Conservation (phyloP, 2,113 vertebrate genomes). For the Suricata suricatta region DNA sequence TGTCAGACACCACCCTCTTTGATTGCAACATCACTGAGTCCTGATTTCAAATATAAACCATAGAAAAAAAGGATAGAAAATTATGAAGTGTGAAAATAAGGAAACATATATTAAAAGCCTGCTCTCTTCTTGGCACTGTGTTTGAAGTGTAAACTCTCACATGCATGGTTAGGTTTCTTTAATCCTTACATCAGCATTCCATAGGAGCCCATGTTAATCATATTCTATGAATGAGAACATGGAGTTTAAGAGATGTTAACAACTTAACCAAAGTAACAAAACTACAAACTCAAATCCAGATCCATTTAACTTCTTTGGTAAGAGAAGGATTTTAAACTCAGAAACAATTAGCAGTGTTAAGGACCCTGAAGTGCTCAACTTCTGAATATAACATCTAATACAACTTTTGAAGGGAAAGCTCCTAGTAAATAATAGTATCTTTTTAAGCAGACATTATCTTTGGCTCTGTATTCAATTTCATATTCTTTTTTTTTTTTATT, state of each 20-base stretch:
- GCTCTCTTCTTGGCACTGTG: neutral
- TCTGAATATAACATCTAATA: neutral
- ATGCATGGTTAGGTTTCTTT: neutral
- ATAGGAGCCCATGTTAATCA: neutral
- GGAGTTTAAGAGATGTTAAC: neutral
- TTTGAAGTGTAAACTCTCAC: neutral
- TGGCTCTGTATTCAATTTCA: neutral
- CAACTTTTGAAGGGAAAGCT: neutral
- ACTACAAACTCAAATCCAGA: conserved; percentile 1
- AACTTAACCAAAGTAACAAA: neutral
- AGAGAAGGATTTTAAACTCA: neutral
- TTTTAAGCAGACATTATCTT: neutral
- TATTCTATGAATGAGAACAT: neutral
- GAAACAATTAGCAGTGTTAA: neutral
- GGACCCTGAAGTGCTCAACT: neutral
- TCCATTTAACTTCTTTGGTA: neutral
- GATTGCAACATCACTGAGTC: neutral
- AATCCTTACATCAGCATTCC: neutral
- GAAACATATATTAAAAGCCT: neutral
- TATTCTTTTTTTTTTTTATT: conserved; percentile 38
- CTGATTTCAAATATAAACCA: neutral
- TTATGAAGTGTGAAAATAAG: neutral
- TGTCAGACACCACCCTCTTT: neutral
- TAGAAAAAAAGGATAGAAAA: neutral
- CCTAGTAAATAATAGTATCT: neutral